These are phyloP conservation scores for Muscidifurax raptorellus DNA, from an alignment of 1,140 invertebrate species.

Conservation along the genomic window DNA sequence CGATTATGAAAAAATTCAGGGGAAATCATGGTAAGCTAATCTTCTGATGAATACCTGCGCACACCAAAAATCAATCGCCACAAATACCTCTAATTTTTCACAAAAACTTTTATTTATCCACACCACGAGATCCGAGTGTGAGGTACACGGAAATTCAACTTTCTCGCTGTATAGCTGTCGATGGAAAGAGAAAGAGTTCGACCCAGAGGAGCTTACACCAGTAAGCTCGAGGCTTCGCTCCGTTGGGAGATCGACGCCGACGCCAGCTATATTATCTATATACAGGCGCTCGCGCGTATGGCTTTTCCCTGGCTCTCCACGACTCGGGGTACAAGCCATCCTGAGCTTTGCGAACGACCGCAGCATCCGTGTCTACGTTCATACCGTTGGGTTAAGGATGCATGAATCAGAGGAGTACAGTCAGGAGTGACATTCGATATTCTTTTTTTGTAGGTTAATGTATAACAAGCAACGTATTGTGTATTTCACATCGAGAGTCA, in stretches of 20 bases:
- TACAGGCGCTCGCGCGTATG: not conserved
- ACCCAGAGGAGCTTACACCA: slow-evolving; percentile 66
- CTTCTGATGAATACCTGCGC: no score
- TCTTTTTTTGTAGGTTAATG: not conserved
- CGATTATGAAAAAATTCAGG: no score
- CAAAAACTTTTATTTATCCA: not conserved
- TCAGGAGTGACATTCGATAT: not conserved
- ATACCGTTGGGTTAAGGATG: slow-evolving; percentile 4
- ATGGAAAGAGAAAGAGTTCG: slow-evolving; percentile 56
- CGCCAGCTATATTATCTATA: slow-evolving; percentile 63
- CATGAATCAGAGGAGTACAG: not conserved
- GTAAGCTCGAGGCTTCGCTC: slow-evolving; percentile 69
- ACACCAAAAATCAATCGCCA: no score
- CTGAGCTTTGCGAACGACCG: not conserved
- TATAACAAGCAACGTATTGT: no score
- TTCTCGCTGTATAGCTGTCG: not conserved
- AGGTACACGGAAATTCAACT: not conserved
- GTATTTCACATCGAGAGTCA: no score
- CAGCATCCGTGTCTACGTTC: not conserved
- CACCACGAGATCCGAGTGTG: not conserved
- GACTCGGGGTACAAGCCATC: not conserved
- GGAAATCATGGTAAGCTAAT: no score
- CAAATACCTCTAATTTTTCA: no score
- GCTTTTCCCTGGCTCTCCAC: not conserved
- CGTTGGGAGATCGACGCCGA: slow-evolving; percentile 63